Evolutionary conservation across 2,797 vertebrate species (phyloP).

Genomic region (Cercopithecus diana): DNA sequence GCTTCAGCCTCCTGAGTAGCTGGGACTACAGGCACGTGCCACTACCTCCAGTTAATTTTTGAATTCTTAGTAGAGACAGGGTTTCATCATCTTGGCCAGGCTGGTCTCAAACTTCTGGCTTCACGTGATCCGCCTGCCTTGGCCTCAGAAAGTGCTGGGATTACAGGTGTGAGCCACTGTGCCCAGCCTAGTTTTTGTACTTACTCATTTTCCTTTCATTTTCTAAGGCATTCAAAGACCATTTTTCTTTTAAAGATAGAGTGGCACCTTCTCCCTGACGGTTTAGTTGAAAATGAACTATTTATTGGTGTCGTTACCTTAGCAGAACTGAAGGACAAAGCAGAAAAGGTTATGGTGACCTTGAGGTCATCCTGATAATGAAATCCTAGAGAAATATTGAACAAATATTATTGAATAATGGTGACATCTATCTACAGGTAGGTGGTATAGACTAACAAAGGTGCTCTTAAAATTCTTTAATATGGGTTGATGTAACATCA

Average conservation of each 20-base stretch:
- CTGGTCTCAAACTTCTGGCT: background rate
- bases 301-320: background rate
- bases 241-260: background rate
- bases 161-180: background rate
- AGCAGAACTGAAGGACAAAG: background rate
- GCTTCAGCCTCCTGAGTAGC: background rate
- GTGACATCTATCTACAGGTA: background rate
- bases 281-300: background rate
- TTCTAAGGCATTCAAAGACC: background rate
- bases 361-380: background rate
- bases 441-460: background rate
- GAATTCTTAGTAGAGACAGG: background rate
- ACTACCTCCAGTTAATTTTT: background rate
- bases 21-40: background rate
- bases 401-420: background rate
- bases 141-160: background rate
- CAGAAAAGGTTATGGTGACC: background rate
- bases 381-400: slow-evolving; percentile 4
- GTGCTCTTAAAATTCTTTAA: background rate
- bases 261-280: background rate
- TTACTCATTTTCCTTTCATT: background rate
- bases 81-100: background rate
- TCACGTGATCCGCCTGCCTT: background rate
- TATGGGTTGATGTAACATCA: background rate
- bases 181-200: background rate